phyloP scores from a whole-genome alignment of 2,888 invertebrate species.

The Drosophila nigricruria region DNA sequence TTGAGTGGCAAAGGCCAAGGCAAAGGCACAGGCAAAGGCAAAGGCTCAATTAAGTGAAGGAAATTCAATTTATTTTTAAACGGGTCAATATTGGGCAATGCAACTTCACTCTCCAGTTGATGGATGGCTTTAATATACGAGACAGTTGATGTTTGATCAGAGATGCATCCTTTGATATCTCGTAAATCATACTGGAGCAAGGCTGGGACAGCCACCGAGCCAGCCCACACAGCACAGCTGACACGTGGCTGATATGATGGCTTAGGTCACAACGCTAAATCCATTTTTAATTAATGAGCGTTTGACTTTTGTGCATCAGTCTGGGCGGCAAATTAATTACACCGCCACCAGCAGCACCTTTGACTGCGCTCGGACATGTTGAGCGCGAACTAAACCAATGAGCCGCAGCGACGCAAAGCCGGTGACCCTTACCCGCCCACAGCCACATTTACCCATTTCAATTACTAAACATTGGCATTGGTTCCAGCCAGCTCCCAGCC shows the following conservation, averaged over 20 bases:
- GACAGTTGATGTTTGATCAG: not conserved
- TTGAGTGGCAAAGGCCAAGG: not conserved
- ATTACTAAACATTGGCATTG: conserved; percentile 32
- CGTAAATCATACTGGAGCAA: not conserved
- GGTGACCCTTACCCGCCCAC: not conserved
- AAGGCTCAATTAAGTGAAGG: conserved; percentile 8
- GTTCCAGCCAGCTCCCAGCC: not conserved
- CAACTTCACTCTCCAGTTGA: not conserved
- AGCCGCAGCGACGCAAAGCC: conserved; percentile 11
- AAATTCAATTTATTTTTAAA: conserved; percentile 5
- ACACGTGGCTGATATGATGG: conserved; percentile 7
- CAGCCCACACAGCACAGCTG: no score
- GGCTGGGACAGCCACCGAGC: no score
- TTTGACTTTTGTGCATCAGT: conserved; percentile 33
- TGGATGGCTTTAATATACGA: not conserved
- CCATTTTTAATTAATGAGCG: conserved; percentile 63
- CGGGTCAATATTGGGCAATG: not conserved
- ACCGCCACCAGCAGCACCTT: conserved; percentile 15
- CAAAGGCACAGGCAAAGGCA: not conserved
- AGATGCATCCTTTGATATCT: not conserved
- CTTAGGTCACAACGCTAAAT: conserved; percentile 45
- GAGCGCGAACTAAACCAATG: conserved; percentile 17
- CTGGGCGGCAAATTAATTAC: conserved; percentile 52
- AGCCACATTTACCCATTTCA: conserved; percentile 24
- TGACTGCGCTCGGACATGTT: conserved; percentile 17